phyloP scores from a whole-genome alignment of 2,888 invertebrate species.

The Embidobia sp. region DNA sequence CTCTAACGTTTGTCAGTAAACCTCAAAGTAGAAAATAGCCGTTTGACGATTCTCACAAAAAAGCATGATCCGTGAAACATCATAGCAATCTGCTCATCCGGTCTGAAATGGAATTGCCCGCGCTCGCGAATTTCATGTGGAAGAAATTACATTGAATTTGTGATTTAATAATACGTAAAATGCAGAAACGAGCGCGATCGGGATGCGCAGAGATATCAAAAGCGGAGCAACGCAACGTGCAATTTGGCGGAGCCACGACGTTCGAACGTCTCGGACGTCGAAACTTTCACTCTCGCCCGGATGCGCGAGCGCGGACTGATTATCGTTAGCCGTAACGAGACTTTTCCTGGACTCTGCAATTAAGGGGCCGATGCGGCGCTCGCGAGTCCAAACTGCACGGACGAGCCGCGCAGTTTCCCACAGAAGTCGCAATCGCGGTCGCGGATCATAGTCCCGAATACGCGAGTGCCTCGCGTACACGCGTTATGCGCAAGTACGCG shows the following conservation, averaged over 20 bases:
- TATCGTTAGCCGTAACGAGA: constrained; percentile 58
- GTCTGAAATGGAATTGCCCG: constrained; percentile 51
- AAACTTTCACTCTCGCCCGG: constrained; percentile 60
- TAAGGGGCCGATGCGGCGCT: no score
- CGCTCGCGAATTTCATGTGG: constrained; percentile 48
- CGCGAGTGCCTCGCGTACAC: constrained; percentile 66
- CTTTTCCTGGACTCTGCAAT: constrained; percentile 59
- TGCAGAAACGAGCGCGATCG: constrained; percentile 45
- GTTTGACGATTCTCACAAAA: constrained; percentile 55
- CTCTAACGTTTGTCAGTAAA: constrained; percentile 43
- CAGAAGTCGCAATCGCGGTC: constrained; percentile 81
- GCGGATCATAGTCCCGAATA: constrained; percentile 78
- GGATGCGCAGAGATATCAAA: constrained; percentile 47
- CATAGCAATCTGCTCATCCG: constrained; percentile 55
- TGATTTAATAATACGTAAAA: constrained; percentile 53
- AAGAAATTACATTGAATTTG: constrained; percentile 61
- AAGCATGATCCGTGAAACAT: constrained; percentile 53
- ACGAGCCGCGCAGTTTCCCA: constrained; percentile 80
- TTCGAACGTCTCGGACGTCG: constrained; percentile 27
- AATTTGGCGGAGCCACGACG: constrained; percentile 35
- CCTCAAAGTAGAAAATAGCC: constrained; percentile 51
- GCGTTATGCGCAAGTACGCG: constrained; percentile 55
- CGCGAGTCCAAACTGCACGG: no score
- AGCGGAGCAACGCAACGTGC: constrained; percentile 39
- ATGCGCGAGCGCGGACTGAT: constrained; percentile 36